A percentile compares a stretch with the other conserved stretches of the same genome.
These are phyloP conservation scores for Larimichthys crocea DNA, from an alignment of 2,113 vertebrate genomes.

Conservation along the genomic window DNA sequence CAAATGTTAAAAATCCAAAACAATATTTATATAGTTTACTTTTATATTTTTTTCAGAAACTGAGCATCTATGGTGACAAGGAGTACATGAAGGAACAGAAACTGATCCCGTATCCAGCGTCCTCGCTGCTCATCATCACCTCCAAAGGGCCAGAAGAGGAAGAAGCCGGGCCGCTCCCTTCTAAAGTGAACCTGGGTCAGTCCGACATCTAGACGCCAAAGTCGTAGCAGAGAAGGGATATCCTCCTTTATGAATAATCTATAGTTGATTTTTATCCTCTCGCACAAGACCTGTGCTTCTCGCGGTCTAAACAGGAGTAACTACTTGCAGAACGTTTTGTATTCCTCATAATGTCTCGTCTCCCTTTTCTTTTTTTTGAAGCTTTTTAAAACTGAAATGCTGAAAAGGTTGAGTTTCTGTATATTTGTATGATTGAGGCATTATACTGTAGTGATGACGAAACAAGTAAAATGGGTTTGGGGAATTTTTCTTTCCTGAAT, in stretches of 20 bases:
- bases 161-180: conserved; percentile 93
- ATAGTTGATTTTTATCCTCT: conserved; percentile 41
- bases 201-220: conserved; percentile 84
- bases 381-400: conserved; percentile 53
- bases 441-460: conserved; percentile 48
- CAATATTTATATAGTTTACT: background rate
- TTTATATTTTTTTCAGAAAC: conserved; percentile 84
- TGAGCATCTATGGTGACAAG: conserved; percentile 96
- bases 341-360: conserved; percentile 35
- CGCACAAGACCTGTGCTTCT: conserved; percentile 36
- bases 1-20: background rate
- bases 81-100: conserved; percentile 92
- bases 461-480: conserved; percentile 34
- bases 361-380: conserved; percentile 34
- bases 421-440: conserved; percentile 72
- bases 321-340: conserved; percentile 62
- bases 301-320: conserved; percentile 54
- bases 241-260: conserved; percentile 26
- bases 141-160: conserved; percentile 87
- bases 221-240: conserved; percentile 25
- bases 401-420: conserved; percentile 49
- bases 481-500: conserved; percentile 23
- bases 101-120: conserved; percentile 89
- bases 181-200: conserved; percentile 92
- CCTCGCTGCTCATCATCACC: conserved; percentile 91